These are phyloP conservation scores for Rhinophrynus dorsalis DNA, from an alignment of 2,797 vertebrate species.

Conservation along the genomic window DNA sequence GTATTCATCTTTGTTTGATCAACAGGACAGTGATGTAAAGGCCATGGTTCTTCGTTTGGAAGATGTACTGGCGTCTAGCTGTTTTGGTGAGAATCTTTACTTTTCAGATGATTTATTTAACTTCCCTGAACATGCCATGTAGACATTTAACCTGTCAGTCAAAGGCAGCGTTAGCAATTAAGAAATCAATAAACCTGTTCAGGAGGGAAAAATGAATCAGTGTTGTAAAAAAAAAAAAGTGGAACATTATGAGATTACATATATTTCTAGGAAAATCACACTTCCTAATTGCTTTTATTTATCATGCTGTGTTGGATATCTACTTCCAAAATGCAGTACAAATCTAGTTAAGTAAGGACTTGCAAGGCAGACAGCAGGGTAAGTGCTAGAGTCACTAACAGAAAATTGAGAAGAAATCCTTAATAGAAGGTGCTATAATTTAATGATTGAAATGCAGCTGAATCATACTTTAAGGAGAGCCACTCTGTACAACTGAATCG, in stretches of 20 bases:
- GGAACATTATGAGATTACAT: not conserved
- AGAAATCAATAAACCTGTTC: not conserved
- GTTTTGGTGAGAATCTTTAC: conserved; percentile 57
- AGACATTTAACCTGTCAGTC: not conserved
- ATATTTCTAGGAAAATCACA: not conserved
- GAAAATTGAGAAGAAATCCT: conserved; percentile 26
- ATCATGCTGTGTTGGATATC: not conserved
- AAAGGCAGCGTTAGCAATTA: not conserved
- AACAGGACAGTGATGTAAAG: conserved; percentile 69
- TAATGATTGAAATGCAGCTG: conserved; percentile 8
- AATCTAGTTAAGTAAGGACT: conserved; percentile 21
- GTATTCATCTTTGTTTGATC: conserved; percentile 36
- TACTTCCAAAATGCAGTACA: conserved; percentile 7
- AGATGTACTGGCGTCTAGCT: conserved; percentile 57
- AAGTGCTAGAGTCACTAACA: conserved; percentile 8
- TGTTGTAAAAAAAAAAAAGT: not conserved
- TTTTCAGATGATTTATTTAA: not conserved
- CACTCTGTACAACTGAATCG: no score
- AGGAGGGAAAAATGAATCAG: not conserved
- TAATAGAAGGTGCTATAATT: conserved; percentile 1
- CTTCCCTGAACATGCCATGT: not conserved
- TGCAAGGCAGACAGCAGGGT: not conserved
- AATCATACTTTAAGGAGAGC: not conserved
- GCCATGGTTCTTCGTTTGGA: conserved; percentile 68
- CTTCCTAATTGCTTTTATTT: not conserved